Base-by-base conservation (phyloP, 37 sponge, comb jelly and placozoan species). In the Sycon ciliatum region DNA sequence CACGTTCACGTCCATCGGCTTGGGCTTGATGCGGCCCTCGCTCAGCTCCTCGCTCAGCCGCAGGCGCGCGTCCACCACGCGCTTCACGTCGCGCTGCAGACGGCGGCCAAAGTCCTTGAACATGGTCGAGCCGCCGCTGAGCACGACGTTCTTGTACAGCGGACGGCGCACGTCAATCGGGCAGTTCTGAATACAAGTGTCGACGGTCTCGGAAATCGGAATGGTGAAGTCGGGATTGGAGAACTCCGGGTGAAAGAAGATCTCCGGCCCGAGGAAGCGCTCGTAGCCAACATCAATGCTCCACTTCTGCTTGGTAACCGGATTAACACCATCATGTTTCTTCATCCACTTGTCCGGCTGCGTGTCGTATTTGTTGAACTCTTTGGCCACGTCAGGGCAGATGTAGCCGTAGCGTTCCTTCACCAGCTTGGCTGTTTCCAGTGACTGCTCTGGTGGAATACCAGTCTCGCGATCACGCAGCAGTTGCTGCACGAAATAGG, bases 241-340 rank as follows among this genome's bases (percentile, higher is more conserved):
- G 74, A 98, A 98, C 86, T 98, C 99, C 0, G 99, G 99, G 32
- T 98, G 99, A 82, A 92, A 98, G 88, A 92, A 98, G 24, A 98
- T 90, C 81, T 98, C 99, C 3, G 99, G 99, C 1, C 99, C 99
- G 40, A 98, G 79, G 78, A 98, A 98, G 46, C 99, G 68, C 76
- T 98, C 99, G 56, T 98, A 98, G 16, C 99, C 99, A 6, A 98
- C 99, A 75, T 98, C 99, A 7, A 98, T 90, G 38, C n/a, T n/a
- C n/a, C n/a, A n/a, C n/a, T n/a, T n/a, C n/a, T n/a, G 67, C 80
- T 98, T 98, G 23, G 87, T 92, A 56, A 98, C 60, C n/a, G 68
- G 56, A 64, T 98, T 98, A 28, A 84, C 42, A 1, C 86, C 83
- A 0, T 89, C 88, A 34, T 82, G 80, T 1, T 67, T 54, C 84